phyloP scores from a whole-genome alignment of 2,797 vertebrate species.

The Coregonus sp. region DNA sequence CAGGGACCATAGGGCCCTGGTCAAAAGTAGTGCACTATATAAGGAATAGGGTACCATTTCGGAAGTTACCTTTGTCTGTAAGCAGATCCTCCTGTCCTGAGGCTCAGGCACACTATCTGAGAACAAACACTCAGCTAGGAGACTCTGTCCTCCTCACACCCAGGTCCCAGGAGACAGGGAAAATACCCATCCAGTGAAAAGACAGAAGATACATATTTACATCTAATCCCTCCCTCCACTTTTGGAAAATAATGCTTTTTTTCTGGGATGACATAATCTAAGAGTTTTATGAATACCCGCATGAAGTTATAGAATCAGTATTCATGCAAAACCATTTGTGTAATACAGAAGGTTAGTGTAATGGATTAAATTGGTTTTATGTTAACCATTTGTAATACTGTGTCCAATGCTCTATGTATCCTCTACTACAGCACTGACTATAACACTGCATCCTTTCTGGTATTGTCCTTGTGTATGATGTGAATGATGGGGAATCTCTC shows the following conservation, averaged over 20 bases:
- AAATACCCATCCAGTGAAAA: slow-evolving; percentile 23
- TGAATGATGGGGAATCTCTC: not conserved
- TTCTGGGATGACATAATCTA: not conserved
- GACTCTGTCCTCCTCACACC: slow-evolving; percentile 14
- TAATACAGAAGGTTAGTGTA: not conserved
- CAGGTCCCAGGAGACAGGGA: slow-evolving; percentile 4
- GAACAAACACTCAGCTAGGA: slow-evolving; percentile 27
- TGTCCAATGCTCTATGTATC: not conserved
- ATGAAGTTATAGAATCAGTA: not conserved
- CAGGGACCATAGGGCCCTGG: no score
- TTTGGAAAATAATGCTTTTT: not conserved
- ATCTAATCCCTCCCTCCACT: slow-evolving; percentile 1
- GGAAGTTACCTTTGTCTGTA: slow-evolving; percentile 44
- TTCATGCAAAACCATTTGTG: not conserved
- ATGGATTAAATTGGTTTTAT: not conserved
- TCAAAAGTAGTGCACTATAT: no score
- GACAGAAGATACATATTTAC: slow-evolving; percentile 37
- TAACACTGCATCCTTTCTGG: not conserved
- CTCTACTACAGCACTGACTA: not conserved
- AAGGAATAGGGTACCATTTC: no score
- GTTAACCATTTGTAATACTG: not conserved
- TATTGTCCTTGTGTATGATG: not conserved
- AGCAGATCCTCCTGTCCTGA: slow-evolving; percentile 61
- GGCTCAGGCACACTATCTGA: slow-evolving; percentile 60
- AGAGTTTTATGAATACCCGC: not conserved